phyloP scores from a whole-genome alignment of 2,797 vertebrate genomes.

The Halcyon badia region DNA sequence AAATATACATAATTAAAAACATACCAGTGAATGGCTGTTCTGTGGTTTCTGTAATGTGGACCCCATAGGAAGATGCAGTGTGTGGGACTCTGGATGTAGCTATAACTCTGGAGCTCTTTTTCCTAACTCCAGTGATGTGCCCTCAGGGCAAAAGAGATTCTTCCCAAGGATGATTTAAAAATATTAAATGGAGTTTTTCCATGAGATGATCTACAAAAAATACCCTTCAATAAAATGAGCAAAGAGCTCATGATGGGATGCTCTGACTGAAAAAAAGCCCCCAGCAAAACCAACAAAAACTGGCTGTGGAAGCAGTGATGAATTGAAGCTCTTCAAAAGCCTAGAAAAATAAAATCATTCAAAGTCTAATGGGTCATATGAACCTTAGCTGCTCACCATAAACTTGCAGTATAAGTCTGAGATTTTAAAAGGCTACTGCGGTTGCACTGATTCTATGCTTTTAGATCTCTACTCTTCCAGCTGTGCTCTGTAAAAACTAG shows the following conservation, averaged over 20 bases:
- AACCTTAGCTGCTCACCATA: not conserved
- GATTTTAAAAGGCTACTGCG: not conserved
- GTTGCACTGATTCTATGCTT: not conserved
- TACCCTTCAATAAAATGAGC: conserved; percentile 53
- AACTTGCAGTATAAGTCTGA: not conserved
- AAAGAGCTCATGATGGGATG: not conserved
- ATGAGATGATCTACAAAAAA: conserved; percentile 22
- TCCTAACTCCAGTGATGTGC: not conserved
- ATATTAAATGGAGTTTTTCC: conserved; percentile 25
- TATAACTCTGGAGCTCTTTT: not conserved
- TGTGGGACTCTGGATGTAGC: not conserved
- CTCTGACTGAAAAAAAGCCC: conserved; percentile 10
- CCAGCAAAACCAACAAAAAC: conserved; percentile 30
- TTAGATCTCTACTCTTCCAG: not conserved
- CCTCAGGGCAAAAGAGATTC: not conserved
- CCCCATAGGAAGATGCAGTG: not conserved
- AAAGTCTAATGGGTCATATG: conserved; percentile 23
- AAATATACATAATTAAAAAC: conserved; percentile 41
- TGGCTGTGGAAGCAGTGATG: not conserved
- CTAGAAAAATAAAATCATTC: conserved; percentile 42
- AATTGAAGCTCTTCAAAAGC: conserved; percentile 38
- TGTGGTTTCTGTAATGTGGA: conserved; percentile 30
- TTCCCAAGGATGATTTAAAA: conserved; percentile 31
- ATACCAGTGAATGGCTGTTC: not conserved
- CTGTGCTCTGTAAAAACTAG: not conserved